These are phyloP conservation scores for Megatriorchis doriae DNA, from an alignment of 2,113 vertebrate genomes.

Conservation along the genomic window DNA sequence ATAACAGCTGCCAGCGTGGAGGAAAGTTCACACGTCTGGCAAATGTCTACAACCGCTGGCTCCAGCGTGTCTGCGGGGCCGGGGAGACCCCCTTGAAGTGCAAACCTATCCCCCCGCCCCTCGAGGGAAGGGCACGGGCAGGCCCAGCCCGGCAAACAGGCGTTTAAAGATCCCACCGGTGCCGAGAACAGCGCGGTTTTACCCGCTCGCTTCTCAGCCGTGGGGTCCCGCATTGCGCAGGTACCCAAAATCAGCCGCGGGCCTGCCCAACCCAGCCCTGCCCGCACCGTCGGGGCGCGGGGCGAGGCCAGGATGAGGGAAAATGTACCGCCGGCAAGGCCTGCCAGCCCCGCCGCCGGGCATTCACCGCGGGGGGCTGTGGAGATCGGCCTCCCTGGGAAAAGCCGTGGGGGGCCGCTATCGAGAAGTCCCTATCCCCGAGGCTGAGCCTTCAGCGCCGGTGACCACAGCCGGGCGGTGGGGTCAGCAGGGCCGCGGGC, in stretches of 20 bases:
- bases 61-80: constrained; percentile 41
- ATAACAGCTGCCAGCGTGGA: constrained; percentile 8
- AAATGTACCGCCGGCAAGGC: not conserved
- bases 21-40: constrained; percentile 47
- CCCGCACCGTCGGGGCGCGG: not conserved
- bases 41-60: constrained; percentile 56
- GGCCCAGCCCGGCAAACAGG: not conserved
- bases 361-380: not conserved
- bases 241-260: not conserved
- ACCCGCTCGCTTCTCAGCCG: not conserved
- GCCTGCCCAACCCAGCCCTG: no score
- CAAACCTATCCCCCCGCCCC: constrained; percentile 13
- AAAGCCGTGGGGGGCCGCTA: not conserved
- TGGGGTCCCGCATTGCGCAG: not conserved
- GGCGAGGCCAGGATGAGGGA: not conserved
- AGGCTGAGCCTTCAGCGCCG: not conserved
- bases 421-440: not conserved
- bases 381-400: not conserved
- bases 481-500: not conserved
- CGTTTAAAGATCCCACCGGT: not conserved
- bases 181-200: not conserved
- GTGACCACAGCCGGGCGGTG: not conserved
- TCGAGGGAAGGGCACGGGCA: not conserved
- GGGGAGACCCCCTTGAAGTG: constrained; percentile 44
- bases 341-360: no score